Evolutionary conservation across 2,113 vertebrate species (phyloP).

Genomic region (Ceyx cyanopectus): DNA sequence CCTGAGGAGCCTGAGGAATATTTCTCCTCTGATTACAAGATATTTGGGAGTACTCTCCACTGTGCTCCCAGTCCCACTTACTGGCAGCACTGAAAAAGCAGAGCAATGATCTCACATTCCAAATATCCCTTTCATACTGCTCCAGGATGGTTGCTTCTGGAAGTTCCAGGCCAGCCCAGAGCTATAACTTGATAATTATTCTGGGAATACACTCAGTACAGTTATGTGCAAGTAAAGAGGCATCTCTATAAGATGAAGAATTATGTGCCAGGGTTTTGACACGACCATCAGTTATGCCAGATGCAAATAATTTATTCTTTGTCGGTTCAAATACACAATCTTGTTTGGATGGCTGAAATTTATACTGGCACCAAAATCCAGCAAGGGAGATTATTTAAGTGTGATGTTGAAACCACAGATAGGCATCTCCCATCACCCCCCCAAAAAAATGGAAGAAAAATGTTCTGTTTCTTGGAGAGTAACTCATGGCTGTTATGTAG

Average conservation of each 20-base stretch:
- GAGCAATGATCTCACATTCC: neutral
- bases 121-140: neutral
- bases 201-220: conserved; percentile 66
- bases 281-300: conserved; percentile 82
- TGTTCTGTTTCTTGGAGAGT: conserved; percentile 32
- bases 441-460: conserved; percentile 57
- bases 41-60: accelerated
- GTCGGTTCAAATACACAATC: conserved; percentile 79
- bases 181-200: conserved; percentile 48
- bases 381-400: conserved; percentile 66
- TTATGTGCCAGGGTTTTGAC: conserved; percentile 81
- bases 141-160: neutral
- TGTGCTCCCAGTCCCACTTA: neutral
- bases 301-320: conserved; percentile 85
- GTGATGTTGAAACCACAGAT: conserved; percentile 63
- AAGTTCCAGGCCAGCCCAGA: neutral
- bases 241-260: conserved; percentile 76
- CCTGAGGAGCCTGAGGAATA: accelerated
- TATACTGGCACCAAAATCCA: conserved; percentile 76
- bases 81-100: neutral
- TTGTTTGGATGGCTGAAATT: conserved; percentile 81
- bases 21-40: neutral
- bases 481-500: neutral
- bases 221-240: conserved; percentile 71
- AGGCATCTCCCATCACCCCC: conserved; percentile 41